phyloP scores from a whole-genome alignment of 2,113 vertebrate species.

The Phasianus colchicus region DNA sequence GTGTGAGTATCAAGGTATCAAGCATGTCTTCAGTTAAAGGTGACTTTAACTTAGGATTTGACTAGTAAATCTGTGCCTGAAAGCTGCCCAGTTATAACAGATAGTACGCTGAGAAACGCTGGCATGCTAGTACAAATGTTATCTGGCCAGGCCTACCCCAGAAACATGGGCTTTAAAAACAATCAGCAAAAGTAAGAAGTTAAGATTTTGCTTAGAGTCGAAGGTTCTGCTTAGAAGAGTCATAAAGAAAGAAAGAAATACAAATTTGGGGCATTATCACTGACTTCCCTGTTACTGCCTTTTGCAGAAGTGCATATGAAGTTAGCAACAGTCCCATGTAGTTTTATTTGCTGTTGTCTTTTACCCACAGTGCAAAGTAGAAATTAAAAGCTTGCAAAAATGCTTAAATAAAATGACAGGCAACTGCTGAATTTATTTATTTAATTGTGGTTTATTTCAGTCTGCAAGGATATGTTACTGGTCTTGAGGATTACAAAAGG shows the following conservation, averaged over 20 bases:
- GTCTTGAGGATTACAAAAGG: background rate
- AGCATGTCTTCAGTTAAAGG: background rate
- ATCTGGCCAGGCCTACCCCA: background rate
- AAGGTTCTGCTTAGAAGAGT: background rate
- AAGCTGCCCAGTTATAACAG: background rate
- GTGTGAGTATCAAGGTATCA: background rate
- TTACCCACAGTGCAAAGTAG: fast-evolving
- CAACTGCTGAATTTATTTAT: background rate
- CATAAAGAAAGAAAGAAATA: background rate
- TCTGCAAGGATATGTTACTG: background rate
- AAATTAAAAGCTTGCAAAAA: background rate
- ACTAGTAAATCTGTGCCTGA: background rate
- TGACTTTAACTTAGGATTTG: background rate
- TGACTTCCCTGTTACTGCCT: background rate
- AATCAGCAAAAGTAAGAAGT: background rate
- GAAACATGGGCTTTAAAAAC: background rate
- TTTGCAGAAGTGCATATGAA: background rate
- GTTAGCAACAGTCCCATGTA: background rate
- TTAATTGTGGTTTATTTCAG: background rate
- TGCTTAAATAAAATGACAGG: background rate
- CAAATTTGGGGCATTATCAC: background rate
- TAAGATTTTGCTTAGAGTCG: background rate
- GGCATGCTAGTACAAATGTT: background rate
- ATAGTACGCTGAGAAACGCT: background rate
- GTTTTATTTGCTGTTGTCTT: background rate